Evolutionary conservation across 2,888 invertebrate species (phyloP).

Genomic region (Anaspis maculata): DNA sequence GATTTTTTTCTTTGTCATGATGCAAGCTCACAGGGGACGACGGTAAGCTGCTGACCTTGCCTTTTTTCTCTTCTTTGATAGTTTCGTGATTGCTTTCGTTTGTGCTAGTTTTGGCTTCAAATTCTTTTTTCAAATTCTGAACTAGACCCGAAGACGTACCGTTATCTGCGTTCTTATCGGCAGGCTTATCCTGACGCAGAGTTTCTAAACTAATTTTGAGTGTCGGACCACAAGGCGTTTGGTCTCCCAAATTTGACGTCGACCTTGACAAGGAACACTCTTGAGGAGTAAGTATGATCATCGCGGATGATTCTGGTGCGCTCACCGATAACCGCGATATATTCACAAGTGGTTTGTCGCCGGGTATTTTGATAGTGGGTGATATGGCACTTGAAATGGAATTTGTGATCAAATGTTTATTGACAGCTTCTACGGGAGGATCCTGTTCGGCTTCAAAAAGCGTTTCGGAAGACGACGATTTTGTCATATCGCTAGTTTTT

Average conservation of each 20-base stretch:
- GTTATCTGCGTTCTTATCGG: constrained; percentile 36
- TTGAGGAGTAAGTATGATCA: constrained; percentile 31
- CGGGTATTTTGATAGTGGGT: constrained; percentile 45
- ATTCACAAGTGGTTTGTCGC: constrained; percentile 21
- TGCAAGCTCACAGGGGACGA: constrained; percentile 58
- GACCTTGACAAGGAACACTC: constrained; percentile 35
- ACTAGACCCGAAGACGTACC: constrained; percentile 59
- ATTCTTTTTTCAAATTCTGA: constrained; percentile 78
- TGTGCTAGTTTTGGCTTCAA: constrained; percentile 66
- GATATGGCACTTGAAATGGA: constrained; percentile 54
- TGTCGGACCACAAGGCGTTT: no score
- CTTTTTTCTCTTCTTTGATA: constrained; percentile 24
- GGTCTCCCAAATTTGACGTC: constrained; percentile 38
- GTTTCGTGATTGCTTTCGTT: constrained; percentile 29
- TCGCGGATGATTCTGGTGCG: constrained; percentile 52
- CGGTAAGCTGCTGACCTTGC: constrained; percentile 49
- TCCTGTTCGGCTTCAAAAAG: constrained; percentile 19
- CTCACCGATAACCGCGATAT: constrained; percentile 49
- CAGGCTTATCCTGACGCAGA: constrained; percentile 35
- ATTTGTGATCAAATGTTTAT: constrained; percentile 13
- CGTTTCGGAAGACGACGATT: constrained; percentile 38
- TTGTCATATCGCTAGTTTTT: constrained; percentile 20
- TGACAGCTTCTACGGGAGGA: constrained; percentile 27
- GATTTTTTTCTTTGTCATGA: constrained; percentile 34
- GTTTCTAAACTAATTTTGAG: no score